Evolutionary conservation across 2,113 vertebrate species (phyloP).

Genomic region (Corvus hawaiiensis): DNA sequence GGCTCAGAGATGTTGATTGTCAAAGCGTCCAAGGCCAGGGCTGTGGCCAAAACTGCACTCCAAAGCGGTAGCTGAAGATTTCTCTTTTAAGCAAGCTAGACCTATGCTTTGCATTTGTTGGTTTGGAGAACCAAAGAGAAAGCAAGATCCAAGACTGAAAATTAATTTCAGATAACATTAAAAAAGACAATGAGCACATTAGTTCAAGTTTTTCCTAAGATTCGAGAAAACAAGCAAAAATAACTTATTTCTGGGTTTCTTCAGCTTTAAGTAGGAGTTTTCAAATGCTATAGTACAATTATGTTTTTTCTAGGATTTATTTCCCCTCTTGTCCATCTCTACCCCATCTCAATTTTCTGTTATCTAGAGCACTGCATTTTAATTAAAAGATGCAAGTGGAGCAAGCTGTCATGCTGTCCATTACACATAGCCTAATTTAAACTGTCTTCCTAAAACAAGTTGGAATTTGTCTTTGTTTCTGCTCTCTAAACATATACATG

Average conservation of each 20-base stretch:
- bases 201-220: background rate
- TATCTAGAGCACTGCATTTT: background rate
- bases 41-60: background rate
- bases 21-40: accelerated
- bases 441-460: background rate
- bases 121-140: background rate
- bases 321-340: background rate
- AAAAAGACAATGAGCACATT: background rate
- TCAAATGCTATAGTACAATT: background rate
- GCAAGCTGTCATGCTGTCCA: background rate
- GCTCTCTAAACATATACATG: background rate
- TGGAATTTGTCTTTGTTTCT: background rate
- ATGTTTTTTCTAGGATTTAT: background rate
- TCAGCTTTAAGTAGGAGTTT: background rate
- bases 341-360: background rate
- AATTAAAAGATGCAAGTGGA: slow-evolving; percentile 3
- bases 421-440: background rate
- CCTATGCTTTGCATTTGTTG: background rate
- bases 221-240: background rate
- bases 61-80: background rate
- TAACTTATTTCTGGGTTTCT: background rate
- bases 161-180: background rate
- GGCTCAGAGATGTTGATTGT: background rate
- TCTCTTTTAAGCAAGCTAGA: background rate
- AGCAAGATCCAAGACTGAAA: background rate